phyloP scores from a whole-genome alignment of 2,888 invertebrate genomes.

The Ephialtes manifestator region DNA sequence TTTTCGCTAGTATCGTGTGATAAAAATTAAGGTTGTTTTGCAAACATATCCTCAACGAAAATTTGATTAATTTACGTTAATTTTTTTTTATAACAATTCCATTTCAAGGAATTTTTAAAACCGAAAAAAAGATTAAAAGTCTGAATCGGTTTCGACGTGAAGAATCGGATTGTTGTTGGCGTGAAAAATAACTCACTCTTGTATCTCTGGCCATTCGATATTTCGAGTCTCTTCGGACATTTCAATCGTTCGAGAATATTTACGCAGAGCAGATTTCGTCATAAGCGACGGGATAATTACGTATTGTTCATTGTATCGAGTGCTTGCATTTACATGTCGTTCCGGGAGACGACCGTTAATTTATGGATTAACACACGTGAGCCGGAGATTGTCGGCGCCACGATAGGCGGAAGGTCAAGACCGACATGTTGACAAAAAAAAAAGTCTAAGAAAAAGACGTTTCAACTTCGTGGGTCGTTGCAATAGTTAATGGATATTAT shows the following conservation, averaged over 20 bases:
- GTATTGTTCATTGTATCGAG: constrained; percentile 19
- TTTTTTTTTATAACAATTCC: neutral
- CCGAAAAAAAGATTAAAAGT: neutral
- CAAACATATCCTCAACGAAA: no score
- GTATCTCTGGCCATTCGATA: neutral
- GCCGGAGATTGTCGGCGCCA: neutral
- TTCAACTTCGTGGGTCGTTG: neutral
- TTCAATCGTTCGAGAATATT: neutral
- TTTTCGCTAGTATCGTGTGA: neutral
- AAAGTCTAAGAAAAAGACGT: neutral
- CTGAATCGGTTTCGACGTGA: neutral
- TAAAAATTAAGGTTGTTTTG: neutral
- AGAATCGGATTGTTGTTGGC: neutral
- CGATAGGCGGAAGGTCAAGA: constrained; percentile 23
- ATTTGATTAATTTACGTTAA: neutral
- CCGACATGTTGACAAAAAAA: neutral
- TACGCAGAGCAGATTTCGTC: neutral
- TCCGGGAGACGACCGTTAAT: constrained; percentile 29
- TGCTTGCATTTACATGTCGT: constrained; percentile 8
- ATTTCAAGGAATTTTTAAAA: neutral
- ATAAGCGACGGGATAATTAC: neutral
- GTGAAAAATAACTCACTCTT: neutral
- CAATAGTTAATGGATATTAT: neutral
- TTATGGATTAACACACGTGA: constrained; percentile 33
- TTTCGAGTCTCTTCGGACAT: neutral